These are phyloP conservation scores for Micronycteris hirsuta DNA, from an alignment of 2,113 vertebrate genomes.

Conservation along the genomic window DNA sequence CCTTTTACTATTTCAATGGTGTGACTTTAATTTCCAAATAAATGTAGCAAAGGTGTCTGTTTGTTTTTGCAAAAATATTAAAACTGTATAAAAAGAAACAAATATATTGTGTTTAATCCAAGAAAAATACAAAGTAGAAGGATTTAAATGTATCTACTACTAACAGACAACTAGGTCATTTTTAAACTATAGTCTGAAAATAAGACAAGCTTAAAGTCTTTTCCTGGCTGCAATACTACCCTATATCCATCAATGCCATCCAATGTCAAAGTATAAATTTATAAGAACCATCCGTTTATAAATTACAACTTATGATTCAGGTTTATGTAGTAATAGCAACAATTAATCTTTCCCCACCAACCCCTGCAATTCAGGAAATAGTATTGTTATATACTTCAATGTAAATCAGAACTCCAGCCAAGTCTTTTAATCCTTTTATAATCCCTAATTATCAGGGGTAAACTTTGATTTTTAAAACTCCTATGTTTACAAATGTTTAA, in stretches of 20 bases:
- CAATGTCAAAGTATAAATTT: not conserved
- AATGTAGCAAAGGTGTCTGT: not conserved
- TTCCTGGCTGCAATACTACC: not conserved
- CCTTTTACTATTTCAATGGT: not conserved
- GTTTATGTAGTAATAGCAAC: conserved; percentile 2
- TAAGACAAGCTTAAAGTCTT: not conserved
- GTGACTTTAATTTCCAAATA: conserved; percentile 35
- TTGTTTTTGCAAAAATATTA: not conserved
- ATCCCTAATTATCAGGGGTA: conserved; percentile 2
- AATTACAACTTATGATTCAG: not conserved
- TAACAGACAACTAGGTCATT: not conserved
- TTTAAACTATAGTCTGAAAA: not conserved
- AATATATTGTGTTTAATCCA: not conserved
- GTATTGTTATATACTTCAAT: not conserved
- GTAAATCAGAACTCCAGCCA: conserved; percentile 35
- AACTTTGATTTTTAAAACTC: conserved; percentile 13
- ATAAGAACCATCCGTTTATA: not conserved
- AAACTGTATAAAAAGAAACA: not conserved
- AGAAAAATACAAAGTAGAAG: conserved; percentile 18
- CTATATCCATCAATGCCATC: not conserved
- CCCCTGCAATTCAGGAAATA: conserved; percentile 26
- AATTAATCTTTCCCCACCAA: conserved; percentile 13
- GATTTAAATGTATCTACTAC: not conserved
- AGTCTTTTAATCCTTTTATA: conserved; percentile 50
- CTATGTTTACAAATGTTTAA: conserved; percentile 15